Percentiles rank a stretch among this genome's conserved stretches.
Evolutionary conservation across 2,888 invertebrate species (phyloP).

Genomic region (Stramonita haemastoma): DNA sequence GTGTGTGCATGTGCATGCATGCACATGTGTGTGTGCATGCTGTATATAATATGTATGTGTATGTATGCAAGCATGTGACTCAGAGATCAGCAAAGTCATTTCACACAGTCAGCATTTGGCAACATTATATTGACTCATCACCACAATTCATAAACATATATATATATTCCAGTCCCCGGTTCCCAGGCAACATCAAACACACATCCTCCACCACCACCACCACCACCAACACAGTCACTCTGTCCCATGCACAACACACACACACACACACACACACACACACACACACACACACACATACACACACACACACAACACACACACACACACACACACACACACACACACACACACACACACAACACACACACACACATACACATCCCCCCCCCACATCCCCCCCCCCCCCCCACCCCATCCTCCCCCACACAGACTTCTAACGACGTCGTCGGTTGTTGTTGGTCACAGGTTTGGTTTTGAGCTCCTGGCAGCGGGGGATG

Average conservation of each 20-base stretch:
- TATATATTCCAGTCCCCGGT: background rate
- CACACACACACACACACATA: background rate
- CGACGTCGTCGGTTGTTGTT: slow-evolving; percentile 2
- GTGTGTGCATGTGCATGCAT: too few species aligned
- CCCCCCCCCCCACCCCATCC: background rate
- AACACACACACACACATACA: background rate
- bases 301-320: too few species aligned
- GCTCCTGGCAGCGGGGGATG: slow-evolving; percentile 93
- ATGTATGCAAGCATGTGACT: background rate
- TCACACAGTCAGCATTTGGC: background rate
- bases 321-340: too few species aligned
- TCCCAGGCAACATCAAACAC: background rate
- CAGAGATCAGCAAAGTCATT: background rate
- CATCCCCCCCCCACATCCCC: background rate
- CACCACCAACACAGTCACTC: background rate
- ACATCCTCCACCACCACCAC: background rate
- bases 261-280: background rate
- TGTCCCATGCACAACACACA: background rate
- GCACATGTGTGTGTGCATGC: too few species aligned
- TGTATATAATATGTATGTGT: too few species aligned
- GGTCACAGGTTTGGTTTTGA: slow-evolving; percentile 73
- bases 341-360: background rate
- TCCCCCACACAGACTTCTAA: background rate
- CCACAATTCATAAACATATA: background rate
- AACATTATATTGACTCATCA: background rate